Base-by-base conservation (phyloP, 2,113 vertebrate species). In the Microcebus jonahi region DNA sequence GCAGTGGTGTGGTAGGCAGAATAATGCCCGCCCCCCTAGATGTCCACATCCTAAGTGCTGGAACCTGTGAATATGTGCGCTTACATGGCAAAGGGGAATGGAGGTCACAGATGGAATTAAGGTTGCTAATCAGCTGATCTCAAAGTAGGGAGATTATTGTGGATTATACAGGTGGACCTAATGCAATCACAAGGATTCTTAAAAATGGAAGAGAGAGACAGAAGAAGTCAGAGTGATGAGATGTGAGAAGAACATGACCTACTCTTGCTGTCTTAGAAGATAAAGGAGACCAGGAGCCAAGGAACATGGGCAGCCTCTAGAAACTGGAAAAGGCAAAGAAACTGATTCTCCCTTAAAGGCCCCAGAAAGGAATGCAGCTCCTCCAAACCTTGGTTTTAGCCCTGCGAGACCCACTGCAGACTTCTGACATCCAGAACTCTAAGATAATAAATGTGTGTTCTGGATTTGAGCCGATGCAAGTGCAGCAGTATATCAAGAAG, bases 181-280 rank as follows among this genome's bases (percentile, higher is more conserved):
- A 85, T 29, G 8, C 29, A 91, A 89, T 65, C 90, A 89, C 34
- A 91, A 53, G 50, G 39, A 81, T 53, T 31, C 31, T 91, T 63
- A 86, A 75, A 91, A 82, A 75, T 68, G 20, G 13, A 95, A 94
- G 53, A 81, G 29, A 5, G 70, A 88, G 57, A 31, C n/a, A 81
- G 67, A 93, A 10, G 9, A 93, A 10, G 9, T 92, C 83, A 68
- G 53, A 84, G 63, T 50, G n/a, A 42, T 25, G 61, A 70, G 23
- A 86, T 20, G 6, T 23, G 6, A 89, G 23, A 68, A 61, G 31
- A 93, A 71, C n/a, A 45, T 20, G 73, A 71, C 4, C 23, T 53
- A 65, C 50, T 82, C 8, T 68, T 94, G 27, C 73, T 90, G n/a
- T 31, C 36, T 95, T 90, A 71, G 61, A 92, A 90, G 57, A 48